Evolutionary conservation across 2,797 vertebrate species (phyloP).

Genomic region (Brotula barbata): DNA sequence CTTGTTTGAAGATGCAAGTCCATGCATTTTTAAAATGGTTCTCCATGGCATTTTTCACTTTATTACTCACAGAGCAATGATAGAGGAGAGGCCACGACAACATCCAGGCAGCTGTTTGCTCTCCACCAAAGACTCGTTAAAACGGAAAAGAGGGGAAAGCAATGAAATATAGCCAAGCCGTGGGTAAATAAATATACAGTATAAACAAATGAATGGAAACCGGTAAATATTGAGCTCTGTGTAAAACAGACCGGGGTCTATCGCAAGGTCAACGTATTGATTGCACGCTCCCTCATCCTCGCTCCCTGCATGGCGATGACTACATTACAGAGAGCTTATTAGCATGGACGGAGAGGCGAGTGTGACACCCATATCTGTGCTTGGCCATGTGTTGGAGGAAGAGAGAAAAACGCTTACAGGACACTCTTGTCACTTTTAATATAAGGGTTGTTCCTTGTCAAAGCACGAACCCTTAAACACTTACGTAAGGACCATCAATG

Average conservation of each 20-base stretch:
- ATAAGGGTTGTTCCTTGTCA: slow-evolving; percentile 31
- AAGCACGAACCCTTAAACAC: slow-evolving; percentile 3
- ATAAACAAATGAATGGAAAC: slow-evolving; percentile 48
- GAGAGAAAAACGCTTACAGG: slow-evolving; percentile 8
- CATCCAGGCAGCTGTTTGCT: slow-evolving; percentile 29
- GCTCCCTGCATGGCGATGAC: slow-evolving; percentile 37
- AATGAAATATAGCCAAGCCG: slow-evolving; percentile 50
- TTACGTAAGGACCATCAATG: too few species aligned
- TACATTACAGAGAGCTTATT: slow-evolving; percentile 60
- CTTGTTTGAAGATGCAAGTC: slow-evolving; percentile 51
- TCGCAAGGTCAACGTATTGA: slow-evolving; percentile 36
- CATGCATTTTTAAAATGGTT: slow-evolving; percentile 63
- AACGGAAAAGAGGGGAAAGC: slow-evolving; percentile 57
- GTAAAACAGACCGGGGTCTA: slow-evolving; percentile 42
- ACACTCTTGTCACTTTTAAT: slow-evolving; percentile 14
- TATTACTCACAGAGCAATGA: slow-evolving; percentile 43
- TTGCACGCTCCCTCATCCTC: neutral
- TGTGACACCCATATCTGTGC: slow-evolving; percentile 48
- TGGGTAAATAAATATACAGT: slow-evolving; percentile 39
- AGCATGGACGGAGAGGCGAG: slow-evolving; percentile 56
- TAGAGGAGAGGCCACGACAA: slow-evolving; percentile 38
- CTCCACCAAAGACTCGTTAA: slow-evolving; percentile 65
- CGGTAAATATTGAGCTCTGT: slow-evolving; percentile 28
- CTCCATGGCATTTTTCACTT: slow-evolving; percentile 39
- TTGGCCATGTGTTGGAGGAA: slow-evolving; percentile 22